Base-by-base conservation (phyloP, 2,888 invertebrate species). In the Plebejus argus region DNA sequence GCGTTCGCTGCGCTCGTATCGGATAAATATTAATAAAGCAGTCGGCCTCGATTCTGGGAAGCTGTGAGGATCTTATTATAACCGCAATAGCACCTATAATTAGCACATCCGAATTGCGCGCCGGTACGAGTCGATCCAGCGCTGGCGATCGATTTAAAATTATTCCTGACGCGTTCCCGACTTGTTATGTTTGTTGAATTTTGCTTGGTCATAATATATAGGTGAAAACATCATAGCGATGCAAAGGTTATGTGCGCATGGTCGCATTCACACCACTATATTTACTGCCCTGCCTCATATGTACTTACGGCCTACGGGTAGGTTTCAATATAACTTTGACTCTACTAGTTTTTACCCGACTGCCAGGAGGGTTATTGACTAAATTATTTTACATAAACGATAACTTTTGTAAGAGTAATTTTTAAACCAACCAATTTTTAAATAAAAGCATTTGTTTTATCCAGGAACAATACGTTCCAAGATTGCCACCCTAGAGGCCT, bases 1-100 rank as follows among this genome's bases (percentile, higher is more conserved):
- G 66, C 66, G 66, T 20, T 85, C 86, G 85, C 88, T 89, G 89
- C 86, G 86, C 86, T 90, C 89, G 91, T 93, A 93, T 93, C 90
- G 94, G 91, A 93, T 93, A 93, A 93, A 93, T 94, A 93, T 93
- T 94, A 94, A 94, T 94, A 94, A 93, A 93, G 89, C 92, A 86
- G 87, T 85, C 90, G 93, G 92, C 94, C 94, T 92, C 93, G 91
- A 90, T 94, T 93, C 94, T 92, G 90, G 91, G 93, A 93, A 94
- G 92, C 91, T 90, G 90, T 90, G 92, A 91, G 90, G 90, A 93
- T 94, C 94, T 94, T 94, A 94, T 93, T 93, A 92, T 94, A 94
- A 94, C 93, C 93, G 94, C 93, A 93, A 94, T 92, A 93, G 90
- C 91, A 90, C 91, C 93, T 93, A 94, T 94, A 94, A 93, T 93